Conservation (phyloP, 2,888 invertebrate genomes). For the Pecten maximus region DNA sequence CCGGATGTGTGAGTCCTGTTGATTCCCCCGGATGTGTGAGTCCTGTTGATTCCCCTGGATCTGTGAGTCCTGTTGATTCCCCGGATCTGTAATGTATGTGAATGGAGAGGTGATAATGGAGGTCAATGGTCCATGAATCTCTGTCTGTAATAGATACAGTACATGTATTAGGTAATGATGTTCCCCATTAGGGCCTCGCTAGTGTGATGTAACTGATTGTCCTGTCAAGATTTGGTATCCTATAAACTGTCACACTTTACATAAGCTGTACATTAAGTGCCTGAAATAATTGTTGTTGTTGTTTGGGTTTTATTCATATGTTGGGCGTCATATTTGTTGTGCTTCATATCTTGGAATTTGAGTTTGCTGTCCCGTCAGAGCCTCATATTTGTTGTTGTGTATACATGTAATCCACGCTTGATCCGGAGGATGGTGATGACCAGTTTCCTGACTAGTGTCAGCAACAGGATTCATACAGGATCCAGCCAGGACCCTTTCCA, state of each 20-base stretch:
- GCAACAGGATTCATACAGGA: slow-evolving; percentile 27
- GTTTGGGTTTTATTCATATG: no score
- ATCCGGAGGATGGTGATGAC: slow-evolving; percentile 26
- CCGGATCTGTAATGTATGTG: no score
- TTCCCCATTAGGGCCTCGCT: background rate
- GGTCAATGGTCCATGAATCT: no score
- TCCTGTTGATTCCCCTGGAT: no score
- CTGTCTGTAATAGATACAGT: no score
- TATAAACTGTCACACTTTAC: background rate
- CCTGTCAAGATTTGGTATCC: background rate
- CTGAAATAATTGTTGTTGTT: background rate
- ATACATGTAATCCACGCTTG: background rate
- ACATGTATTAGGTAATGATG: no score
- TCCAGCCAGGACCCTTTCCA: slow-evolving; percentile 12
- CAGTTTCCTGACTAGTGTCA: slow-evolving; percentile 18
- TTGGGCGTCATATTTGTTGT: background rate
- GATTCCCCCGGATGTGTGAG: no score
- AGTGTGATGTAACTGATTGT: background rate
- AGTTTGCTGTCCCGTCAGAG: background rate
- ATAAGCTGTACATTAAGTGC: background rate
- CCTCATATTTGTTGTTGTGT: slow-evolving; percentile 15
- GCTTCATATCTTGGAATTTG: background rate
- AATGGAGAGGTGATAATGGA: no score
- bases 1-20: no score
- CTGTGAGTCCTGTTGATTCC: no score